Evolutionary conservation across 1,140 invertebrate species (phyloP), one percentile per base, ranked within the genome.

Genomic region (Harpegnathos saltator): DNA sequence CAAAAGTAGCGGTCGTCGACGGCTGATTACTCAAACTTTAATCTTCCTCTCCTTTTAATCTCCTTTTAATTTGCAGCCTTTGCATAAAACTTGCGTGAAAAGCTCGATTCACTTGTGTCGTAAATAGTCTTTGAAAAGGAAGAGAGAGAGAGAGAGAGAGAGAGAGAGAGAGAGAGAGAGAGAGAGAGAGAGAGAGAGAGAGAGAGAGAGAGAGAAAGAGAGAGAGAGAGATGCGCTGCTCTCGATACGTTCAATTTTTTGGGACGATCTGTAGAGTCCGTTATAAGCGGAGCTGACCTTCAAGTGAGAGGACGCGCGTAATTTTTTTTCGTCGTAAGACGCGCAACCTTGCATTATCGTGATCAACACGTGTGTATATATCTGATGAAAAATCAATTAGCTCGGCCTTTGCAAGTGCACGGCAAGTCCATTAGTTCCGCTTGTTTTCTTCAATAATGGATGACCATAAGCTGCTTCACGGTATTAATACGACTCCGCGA

Each of bases 401-500:
- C 63, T 69, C 52, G 50, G 59, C 48, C 59, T 77, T 78, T 78
- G 15, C 68, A 69, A 66, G 17, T 62, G 22, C 52, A 68, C 65
- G 56, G 66, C 56, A 7, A 7, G 17, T 69, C 33, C 22, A 78
- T 78, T 78, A 78, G 50, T 78, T 78, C 62, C 73, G 4, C 73
- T 3, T 69, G n/a, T 69, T 78, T 78, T 78, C 73, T 29, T 78
- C 33, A 56, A 58, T 66, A 69, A 69, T 69, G 12, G 44, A 63
- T 63, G 29, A 26, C 68, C 63, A 44, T 44, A 78, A 78, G 29
- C 17, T 52, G 65, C 15, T 61, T 56, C 22, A 22, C 22, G 63
- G 69, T 78, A 78, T 78, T 78, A 77, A 77, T 77, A 78, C 7
- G 44, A 75, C 3, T 22, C 24, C 19, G n/a, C 68, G 68, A 24